Evolutionary conservation across 1,140 invertebrate species (phyloP).

Genomic region (Protaetia brevitarsis): DNA sequence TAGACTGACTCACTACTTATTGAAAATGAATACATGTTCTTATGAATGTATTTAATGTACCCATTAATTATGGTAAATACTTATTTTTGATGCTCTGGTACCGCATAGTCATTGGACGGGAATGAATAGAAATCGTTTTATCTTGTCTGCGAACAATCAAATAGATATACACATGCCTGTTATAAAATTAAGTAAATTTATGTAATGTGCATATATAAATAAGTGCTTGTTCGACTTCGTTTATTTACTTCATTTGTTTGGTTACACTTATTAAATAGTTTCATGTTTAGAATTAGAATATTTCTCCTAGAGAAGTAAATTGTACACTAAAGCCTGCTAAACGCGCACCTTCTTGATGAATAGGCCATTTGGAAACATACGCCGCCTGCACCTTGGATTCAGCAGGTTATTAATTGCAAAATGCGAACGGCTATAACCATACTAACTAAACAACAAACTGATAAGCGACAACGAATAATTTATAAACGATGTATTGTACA

Average conservation of each 20-base stretch:
- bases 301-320: neutral
- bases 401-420: slow-evolving; percentile 33
- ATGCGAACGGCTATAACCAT: slow-evolving; percentile 34
- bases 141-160: too few relatives aligned
- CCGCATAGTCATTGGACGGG: too few relatives aligned
- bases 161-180: too few relatives aligned
- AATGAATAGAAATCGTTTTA: too few relatives aligned
- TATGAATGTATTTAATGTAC: too few relatives aligned
- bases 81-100: too few relatives aligned
- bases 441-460: slow-evolving; percentile 32
- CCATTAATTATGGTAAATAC: too few relatives aligned
- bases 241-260: neutral
- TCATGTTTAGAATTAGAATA: slow-evolving; percentile 2
- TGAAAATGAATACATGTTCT: too few relatives aligned
- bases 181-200: neutral
- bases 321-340: slow-evolving; percentile 26
- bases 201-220: neutral
- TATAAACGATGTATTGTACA: slow-evolving; percentile 1
- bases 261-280: neutral
- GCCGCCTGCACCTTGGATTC: slow-evolving; percentile 43
- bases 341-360: slow-evolving; percentile 36
- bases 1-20: too few relatives aligned
- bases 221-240: neutral
- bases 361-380: slow-evolving; percentile 45
- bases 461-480: slow-evolving; percentile 28